Base-by-base conservation (phyloP, 2,797 vertebrate species). In the Sphaeramia orbicularis region DNA sequence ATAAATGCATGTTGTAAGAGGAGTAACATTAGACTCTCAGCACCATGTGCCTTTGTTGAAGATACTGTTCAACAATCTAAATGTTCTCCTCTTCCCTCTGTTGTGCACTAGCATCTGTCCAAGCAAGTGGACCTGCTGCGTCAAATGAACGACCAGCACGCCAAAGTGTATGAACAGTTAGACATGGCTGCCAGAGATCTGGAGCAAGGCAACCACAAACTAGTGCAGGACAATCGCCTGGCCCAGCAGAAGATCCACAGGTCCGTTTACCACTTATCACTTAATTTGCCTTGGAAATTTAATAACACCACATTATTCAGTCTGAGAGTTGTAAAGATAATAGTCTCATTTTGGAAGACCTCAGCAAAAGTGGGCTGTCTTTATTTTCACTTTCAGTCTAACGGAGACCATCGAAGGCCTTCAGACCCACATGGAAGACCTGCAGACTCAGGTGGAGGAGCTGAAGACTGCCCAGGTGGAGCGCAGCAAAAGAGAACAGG, bases 121-220 rank as follows among this genome's bases (percentile, higher is more conserved):
- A 98, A 97, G 86, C 98, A 99, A 86, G 95, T 99, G 91, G 96
- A 99, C 10, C 93, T 98, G 41, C 81, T 98, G 54, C 93, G 97
- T 27, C 96, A 98, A 78, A 96, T 97, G 96, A 99, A 99, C 0
- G 96, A 99, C 64, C 98, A 99, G 82, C 98, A 99, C 1, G 95
- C 96, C 14, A 98, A 96, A 81, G 95, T 99, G 49, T 99, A 99
- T 0, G 98, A 99, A 75, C 98, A 99, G 79, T 93, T 99, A 32
- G 98, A 99, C 45, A 18, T 89, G 63, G 95, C 96, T 0, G 93
- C 97, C 13, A 92, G 95, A 57, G 97, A 98, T 9, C 92, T 99
- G 73, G 98, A 99, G 81, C 94, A 95, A 51, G 90, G 94, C 35
- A 99, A 99, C 83, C 93, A 94, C 58, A 95, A 93, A 51, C 94